Base-by-base conservation (phyloP, 2,888 invertebrate genomes). In the Meiosimyza platycephala region DNA sequence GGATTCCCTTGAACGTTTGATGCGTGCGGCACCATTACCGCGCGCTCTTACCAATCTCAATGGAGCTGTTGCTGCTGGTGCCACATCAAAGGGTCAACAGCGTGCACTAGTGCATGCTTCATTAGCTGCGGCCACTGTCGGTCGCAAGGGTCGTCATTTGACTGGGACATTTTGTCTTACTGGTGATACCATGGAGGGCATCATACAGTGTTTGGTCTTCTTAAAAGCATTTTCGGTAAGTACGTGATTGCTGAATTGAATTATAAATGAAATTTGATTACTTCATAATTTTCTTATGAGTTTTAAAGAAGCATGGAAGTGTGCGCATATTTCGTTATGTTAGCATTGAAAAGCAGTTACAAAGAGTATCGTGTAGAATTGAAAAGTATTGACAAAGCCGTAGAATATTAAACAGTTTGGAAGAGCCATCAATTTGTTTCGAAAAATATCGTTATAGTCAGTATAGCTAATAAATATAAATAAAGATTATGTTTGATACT, bases 221-320 rank as follows among this genome's bases (percentile, higher is more conserved):
- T 92, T 95, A 85, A 96, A 95, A 88, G 95, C 95, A 55, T 95
- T 95, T 87, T 95, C 95, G 94, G 96, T 96, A 90, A 93, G 95
- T 90, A 75, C 28, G 28, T 28, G 28, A 40, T 40, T 40, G 40
- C 9, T n/a, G 16, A 57, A 57, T 57, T 57, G n/a, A 55, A 55
- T 55, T 15, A 15, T 55, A 11, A 15, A 16, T n/a, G 18, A 16
- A 18, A 18, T 55, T n/a, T 62, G 40, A 40, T 47, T 62, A 13
- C 15, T 57, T 57, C 1, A 16, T n/a, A 57, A 57, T 57, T 57
- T 57, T 16, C 28, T 2, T 28, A 28, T 28, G 28, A 28, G 28
- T 28, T 28, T 0, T 28, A 28, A 0, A 28, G 4, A 28, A 4
- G 28, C 4, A 4, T 3, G 2, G 4, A 4, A 28, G 28, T 28